Evolutionary conservation across 2,888 invertebrate genomes (phyloP).

Genomic region (Biston betularia): DNA sequence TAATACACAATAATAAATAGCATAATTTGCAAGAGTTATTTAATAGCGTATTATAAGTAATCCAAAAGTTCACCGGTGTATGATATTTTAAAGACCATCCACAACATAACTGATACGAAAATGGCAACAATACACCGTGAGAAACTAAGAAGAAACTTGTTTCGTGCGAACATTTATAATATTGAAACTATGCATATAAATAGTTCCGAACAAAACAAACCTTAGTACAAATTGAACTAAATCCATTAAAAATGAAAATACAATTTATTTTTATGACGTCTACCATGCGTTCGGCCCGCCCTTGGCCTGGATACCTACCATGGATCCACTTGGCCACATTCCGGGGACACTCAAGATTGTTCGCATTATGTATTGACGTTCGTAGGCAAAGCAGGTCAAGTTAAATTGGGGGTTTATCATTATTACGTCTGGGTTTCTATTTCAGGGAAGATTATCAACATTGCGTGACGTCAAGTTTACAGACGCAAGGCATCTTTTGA

Average conservation of each 20-base stretch:
- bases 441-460: conserved; percentile 49
- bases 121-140: neutral
- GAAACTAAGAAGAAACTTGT: neutral
- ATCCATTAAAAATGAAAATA: conserved; percentile 13
- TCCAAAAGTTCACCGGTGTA: too few relatives aligned
- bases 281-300: conserved; percentile 39
- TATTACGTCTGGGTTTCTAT: conserved; percentile 47
- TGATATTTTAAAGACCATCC: too few relatives aligned
- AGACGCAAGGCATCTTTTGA: neutral
- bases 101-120: too few relatives aligned
- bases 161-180: neutral
- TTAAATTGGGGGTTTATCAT: conserved; percentile 42
- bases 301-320: conserved; percentile 53
- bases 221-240: neutral
- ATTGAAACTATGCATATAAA: conserved; percentile 6
- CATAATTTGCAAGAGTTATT: too few relatives aligned
- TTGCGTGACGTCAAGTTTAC: conserved; percentile 36
- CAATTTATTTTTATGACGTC: conserved; percentile 22
- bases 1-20: too few relatives aligned
- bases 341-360: conserved; percentile 39
- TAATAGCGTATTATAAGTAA: too few relatives aligned
- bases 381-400: conserved; percentile 43
- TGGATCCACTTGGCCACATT: conserved; percentile 38
- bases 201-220: conserved; percentile 10
- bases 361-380: conserved; percentile 22